Evolutionary conservation across 2,113 vertebrate species (phyloP).

Genomic region (Colinus virginianus): DNA sequence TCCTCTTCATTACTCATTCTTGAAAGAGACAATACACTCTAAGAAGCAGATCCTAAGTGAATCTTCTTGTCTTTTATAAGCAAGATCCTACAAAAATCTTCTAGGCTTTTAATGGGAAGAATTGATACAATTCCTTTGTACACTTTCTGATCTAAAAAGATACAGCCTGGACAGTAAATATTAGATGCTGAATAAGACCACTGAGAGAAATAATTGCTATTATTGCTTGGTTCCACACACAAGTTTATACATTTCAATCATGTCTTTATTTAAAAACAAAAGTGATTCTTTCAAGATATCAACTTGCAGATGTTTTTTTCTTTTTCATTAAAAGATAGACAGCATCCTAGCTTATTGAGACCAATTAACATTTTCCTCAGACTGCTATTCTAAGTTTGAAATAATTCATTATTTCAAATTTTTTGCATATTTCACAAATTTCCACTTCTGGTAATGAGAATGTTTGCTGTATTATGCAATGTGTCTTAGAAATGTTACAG

Average conservation of each 20-base stretch:
- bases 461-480: neutral
- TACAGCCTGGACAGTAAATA: neutral
- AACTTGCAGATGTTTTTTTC: neutral
- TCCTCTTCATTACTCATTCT: neutral
- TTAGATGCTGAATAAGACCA: neutral
- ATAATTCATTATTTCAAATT: neutral
- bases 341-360: neutral
- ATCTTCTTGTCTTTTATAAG: neutral
- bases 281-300: neutral
- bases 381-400: neutral
- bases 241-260: neutral
- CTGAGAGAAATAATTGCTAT: neutral
- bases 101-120: constrained; percentile 4
- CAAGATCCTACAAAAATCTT: neutral
- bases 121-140: constrained; percentile 10
- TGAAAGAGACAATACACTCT: neutral
- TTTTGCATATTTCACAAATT: neutral
- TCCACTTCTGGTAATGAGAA: neutral
- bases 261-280: neutral
- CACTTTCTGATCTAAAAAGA: neutral
- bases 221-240: neutral
- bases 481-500: neutral
- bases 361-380: neutral
- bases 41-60: neutral
- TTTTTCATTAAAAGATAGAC: neutral